Evolutionary conservation across 2,888 invertebrate species (phyloP), one percentile per base, ranked within the genome.

Genomic region (Sphaeridia pumilis): DNA sequence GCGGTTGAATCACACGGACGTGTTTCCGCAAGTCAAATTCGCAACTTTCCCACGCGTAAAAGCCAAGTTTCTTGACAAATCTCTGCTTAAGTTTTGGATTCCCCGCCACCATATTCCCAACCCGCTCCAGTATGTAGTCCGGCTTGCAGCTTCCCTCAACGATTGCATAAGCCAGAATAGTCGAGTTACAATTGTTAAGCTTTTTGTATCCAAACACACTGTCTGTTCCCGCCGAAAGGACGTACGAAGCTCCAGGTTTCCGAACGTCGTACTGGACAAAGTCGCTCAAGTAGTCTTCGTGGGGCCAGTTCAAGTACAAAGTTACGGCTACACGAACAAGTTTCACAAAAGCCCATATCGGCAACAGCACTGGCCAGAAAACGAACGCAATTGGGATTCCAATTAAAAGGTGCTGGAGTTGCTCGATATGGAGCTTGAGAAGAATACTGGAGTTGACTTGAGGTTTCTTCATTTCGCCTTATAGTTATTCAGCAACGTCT

Each of bases 21-120:
- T 63, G 57, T 10, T 49, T 49, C 4, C 46, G 41, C 20, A 61
- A 48, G 25, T 60, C 52, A 42, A 60, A 59, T 4, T 46, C 21
- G 21, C 52, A 49, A n/a, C 49, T 57, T 26, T 59, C 58, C 60
- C 63, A 63, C 31, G 56, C 58, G 42, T 52, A 59, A 41, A 59
- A 63, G 3, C 60, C 60, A 20, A 43, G 53, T 36, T 59, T 57
- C 5, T 47, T 27, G 0, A 43, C 49, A 24, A 63, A 58, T 3
- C 54, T 54, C 14, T 53, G 17, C 22, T 50, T 55, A 12, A 63
- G 20, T 31, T 52, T 55, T 26, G 50, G 52, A 47, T 54, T 59
- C 31, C 56, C 58, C 4, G 41, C 38, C 5, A 59, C 47, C 36
- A 60, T 35, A n/a, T 54, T 34, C 17, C 22, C 22, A 5, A 56